phyloP scores from a whole-genome alignment of 2,888 invertebrate species.

The Apamea sordens region DNA sequence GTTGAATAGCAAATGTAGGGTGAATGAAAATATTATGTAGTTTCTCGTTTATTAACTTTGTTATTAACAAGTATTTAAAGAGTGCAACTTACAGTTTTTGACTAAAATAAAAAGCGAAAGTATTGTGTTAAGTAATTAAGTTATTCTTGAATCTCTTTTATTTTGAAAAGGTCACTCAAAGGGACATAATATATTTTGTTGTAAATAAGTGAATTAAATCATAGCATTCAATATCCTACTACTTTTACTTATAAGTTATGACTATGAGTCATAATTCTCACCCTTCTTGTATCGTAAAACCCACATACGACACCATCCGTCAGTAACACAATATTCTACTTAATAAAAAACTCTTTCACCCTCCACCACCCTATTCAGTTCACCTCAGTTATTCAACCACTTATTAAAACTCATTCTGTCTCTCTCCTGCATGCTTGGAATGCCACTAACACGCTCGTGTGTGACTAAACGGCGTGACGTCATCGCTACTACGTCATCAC shows the following conservation, averaged over 20 bases:
- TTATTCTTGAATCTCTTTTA: not conserved
- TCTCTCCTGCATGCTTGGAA: constrained; percentile 86
- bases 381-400: constrained; percentile 60
- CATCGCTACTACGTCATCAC: constrained; percentile 52
- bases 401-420: constrained; percentile 70
- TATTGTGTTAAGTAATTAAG: not conserved
- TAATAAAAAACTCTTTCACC: not conserved
- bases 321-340: not conserved
- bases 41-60: not conserved
- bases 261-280: not conserved
- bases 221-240: not conserved
- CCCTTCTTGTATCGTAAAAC: constrained; percentile 1
- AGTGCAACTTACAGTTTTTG: not conserved
- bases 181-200: not conserved
- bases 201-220: not conserved
- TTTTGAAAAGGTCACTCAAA: not conserved
- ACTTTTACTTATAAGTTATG: not conserved
- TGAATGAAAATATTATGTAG: constrained; percentile 22
- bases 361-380: constrained; percentile 32
- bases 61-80: not conserved
- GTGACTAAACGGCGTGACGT: constrained; percentile 78
- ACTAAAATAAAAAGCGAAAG: not conserved
- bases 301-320: constrained; percentile 1
- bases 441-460: constrained; percentile 86
- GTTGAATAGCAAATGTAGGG: constrained; percentile 54